phyloP scores from a whole-genome alignment of 2,113 vertebrate species.

The Notothenia rossii region DNA sequence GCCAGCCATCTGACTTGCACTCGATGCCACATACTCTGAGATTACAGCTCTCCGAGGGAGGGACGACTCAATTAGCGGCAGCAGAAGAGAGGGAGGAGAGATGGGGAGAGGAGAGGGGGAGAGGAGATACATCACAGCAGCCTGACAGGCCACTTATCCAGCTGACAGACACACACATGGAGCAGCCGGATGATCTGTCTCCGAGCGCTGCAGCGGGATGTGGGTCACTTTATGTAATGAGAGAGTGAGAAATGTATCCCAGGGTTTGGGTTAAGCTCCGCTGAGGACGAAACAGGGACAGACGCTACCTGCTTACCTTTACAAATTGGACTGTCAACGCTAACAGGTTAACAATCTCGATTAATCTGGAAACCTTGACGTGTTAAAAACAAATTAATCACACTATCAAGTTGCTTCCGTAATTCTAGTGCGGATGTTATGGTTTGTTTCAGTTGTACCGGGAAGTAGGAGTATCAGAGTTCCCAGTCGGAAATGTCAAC shows the following conservation, averaged over 20 bases:
- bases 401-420: no score
- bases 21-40: slow-evolving; percentile 50
- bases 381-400: no score
- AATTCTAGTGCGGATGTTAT: no score
- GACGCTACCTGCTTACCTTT: no score
- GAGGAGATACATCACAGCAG: slow-evolving; percentile 69
- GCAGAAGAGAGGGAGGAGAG: slow-evolving; percentile 27
- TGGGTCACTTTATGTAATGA: slow-evolving; percentile 65
- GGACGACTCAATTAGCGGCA: slow-evolving; percentile 62
- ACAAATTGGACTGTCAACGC: no score
- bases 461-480: no score
- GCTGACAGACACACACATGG: slow-evolving; percentile 69
- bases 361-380: no score
- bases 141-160: slow-evolving; percentile 78
- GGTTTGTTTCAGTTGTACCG: no score
- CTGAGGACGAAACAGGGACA: not conserved
- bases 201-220: slow-evolving; percentile 50
- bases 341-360: no score
- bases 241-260: slow-evolving; percentile 51
- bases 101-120: slow-evolving; percentile 19
- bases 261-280: slow-evolving; percentile 42
- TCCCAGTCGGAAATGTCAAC: no score
- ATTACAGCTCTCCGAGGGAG: slow-evolving; percentile 56
- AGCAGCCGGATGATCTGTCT: slow-evolving; percentile 69
- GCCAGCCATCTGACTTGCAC: slow-evolving; percentile 55